Evolutionary conservation across 2,888 invertebrate genomes (phyloP).

Genomic region (Nomada ruficornis): DNA sequence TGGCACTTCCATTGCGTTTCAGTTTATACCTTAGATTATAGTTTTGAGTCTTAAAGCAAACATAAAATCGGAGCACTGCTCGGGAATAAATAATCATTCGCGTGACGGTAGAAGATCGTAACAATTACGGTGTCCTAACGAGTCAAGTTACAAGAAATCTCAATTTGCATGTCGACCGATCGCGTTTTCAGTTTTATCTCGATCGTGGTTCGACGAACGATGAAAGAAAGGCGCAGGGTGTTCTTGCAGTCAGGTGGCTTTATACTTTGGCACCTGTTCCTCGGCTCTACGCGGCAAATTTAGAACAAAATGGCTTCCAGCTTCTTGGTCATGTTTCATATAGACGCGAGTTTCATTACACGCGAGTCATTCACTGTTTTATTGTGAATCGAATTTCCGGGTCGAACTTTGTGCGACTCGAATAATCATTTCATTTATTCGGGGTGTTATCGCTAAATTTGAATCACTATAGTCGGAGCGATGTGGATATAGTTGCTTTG

Average conservation of each 20-base stretch:
- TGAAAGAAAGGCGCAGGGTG: slow-evolving; percentile 76
- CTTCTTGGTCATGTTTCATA: not conserved
- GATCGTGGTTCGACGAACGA: slow-evolving; percentile 47
- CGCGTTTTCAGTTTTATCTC: slow-evolving; percentile 8
- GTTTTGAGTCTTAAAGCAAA: too few species aligned
- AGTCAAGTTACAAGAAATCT: slow-evolving; percentile 16
- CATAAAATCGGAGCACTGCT: too few species aligned
- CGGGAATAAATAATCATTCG: not conserved
- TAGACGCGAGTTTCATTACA: too few species aligned
- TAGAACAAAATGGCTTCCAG: slow-evolving; percentile 34
- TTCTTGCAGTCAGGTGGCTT: slow-evolving; percentile 76
- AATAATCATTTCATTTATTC: too few species aligned
- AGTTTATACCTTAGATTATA: too few species aligned
- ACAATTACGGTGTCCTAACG: not conserved
- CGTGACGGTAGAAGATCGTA: not conserved
- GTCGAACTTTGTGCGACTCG: too few species aligned
- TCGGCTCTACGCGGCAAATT: slow-evolving; percentile 27
- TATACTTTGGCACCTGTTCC: slow-evolving; percentile 76
- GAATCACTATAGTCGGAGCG: too few species aligned
- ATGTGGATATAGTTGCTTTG: too few species aligned
- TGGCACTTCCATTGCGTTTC: too few species aligned
- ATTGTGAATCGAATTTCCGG: too few species aligned
- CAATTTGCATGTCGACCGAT: slow-evolving; percentile 22
- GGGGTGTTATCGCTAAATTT: too few species aligned
- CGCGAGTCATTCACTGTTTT: too few species aligned